These are phyloP conservation scores for Tetranychus cinnabarinus DNA, from an alignment of 1,140 invertebrate genomes.

Conservation along the genomic window DNA sequence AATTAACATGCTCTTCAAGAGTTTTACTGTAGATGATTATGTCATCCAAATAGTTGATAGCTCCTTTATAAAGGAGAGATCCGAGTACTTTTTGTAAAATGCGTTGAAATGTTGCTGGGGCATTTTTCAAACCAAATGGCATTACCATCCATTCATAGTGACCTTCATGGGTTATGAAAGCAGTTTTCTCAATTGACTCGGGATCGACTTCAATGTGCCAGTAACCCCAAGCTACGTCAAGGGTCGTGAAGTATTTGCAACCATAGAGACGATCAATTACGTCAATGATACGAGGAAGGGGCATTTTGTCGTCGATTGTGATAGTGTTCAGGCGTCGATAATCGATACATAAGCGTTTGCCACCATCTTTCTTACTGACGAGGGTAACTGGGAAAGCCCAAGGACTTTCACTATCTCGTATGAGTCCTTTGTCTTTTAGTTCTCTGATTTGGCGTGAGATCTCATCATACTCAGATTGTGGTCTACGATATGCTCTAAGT, in stretches of 20 bases:
- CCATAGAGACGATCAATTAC: constrained; percentile 14
- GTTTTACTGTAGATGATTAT: constrained; percentile 12
- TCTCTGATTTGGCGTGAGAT: background rate
- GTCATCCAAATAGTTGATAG: constrained; percentile 13
- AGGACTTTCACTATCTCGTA: constrained; percentile 20
- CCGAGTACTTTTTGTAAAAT: constrained; percentile 16
- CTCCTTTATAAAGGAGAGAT: constrained; percentile 9
- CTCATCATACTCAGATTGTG: background rate
- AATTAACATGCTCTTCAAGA: constrained; percentile 10
- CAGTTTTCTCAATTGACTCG: constrained; percentile 18
- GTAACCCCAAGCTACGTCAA: constrained; percentile 3
- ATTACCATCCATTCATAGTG: constrained; percentile 5
- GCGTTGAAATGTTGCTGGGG: constrained; percentile 14
- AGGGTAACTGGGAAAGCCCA: constrained; percentile 23
- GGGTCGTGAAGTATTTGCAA: constrained; percentile 20
- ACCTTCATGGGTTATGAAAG: constrained; percentile 1
- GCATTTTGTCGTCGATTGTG: constrained; percentile 24
- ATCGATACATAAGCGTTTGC: constrained; percentile 22
- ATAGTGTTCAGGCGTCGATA: constrained; percentile 24
- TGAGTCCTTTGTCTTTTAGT: constrained; percentile 19
- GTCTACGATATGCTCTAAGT: background rate
- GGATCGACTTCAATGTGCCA: constrained; percentile 14
- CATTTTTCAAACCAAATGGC: constrained; percentile 9
- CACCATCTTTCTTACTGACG: constrained; percentile 23
- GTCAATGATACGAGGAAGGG: constrained; percentile 26